Evolutionary conservation across 2,113 vertebrate genomes (phyloP).

Genomic region (Crotalus tigris): DNA sequence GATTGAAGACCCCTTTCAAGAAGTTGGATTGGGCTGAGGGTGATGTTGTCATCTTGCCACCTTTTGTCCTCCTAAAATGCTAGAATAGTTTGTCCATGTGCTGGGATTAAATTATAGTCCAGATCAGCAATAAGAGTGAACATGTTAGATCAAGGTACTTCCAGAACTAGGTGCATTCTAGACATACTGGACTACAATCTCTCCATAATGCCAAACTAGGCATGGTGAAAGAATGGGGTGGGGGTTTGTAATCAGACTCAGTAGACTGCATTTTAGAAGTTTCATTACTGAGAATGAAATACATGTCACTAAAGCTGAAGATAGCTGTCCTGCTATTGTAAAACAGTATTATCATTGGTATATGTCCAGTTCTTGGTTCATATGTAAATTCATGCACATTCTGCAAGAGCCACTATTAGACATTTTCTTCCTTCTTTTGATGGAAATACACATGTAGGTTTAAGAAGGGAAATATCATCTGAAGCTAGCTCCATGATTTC

Average conservation of each 20-base stretch:
- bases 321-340: neutral
- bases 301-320: neutral
- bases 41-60: neutral
- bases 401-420: neutral
- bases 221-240: neutral
- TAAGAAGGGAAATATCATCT: neutral
- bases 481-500: neutral
- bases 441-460: neutral
- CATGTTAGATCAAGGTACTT: neutral
- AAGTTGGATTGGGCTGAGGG: neutral
- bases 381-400: neutral
- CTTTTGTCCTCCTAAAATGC: neutral
- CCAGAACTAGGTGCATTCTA: neutral
- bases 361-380: neutral
- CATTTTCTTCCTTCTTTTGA: neutral
- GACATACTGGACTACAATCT: neutral
- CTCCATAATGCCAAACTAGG: neutral
- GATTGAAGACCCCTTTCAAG: neutral
- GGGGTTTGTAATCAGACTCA: neutral
- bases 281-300: neutral
- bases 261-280: neutral
- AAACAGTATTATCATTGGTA: neutral
- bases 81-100: neutral
- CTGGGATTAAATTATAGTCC: neutral
- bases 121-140: neutral